Percentiles rank a stretch among this genome's conserved stretches.
These are phyloP conservation scores for Lamproptera curius DNA, from an alignment of 2,888 invertebrate species.

Conservation along the genomic window DNA sequence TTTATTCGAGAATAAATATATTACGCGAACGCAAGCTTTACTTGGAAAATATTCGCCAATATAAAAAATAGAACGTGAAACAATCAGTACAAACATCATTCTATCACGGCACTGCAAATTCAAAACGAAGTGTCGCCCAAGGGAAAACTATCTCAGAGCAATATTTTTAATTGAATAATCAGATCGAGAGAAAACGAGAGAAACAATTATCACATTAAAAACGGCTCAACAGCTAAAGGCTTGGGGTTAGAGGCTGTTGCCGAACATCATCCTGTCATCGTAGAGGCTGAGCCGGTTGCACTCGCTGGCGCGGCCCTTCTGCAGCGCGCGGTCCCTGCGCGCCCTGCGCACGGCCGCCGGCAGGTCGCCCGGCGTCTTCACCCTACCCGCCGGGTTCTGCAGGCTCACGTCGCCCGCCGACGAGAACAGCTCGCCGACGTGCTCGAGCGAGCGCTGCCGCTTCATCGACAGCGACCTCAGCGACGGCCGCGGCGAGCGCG, in stretches of 20 bases:
- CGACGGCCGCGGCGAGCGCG: constrained; percentile 48
- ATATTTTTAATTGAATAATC: not conserved
- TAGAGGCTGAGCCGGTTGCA: constrained; percentile 89
- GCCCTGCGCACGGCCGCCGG: constrained; percentile 87
- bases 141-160: too few species aligned
- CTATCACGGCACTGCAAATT: too few species aligned
- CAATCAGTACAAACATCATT: too few species aligned
- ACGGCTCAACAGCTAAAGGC: constrained; percentile 16
- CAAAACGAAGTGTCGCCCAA: too few species aligned
- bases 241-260: constrained; percentile 60
- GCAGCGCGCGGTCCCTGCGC: constrained; percentile 79
- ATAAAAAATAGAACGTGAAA: too few species aligned
- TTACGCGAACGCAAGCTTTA: too few species aligned
- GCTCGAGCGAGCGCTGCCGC: constrained; percentile 85
- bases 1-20: too few species aligned
- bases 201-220: constrained; percentile 29
- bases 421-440: constrained; percentile 86
- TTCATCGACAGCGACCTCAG: constrained; percentile 56
- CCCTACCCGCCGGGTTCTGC: constrained; percentile 85
- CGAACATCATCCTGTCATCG: constrained; percentile 93
- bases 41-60: too few species aligned
- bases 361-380: constrained; percentile 90
- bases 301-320: constrained; percentile 60
- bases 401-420: constrained; percentile 81
- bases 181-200: constrained; percentile 16